Conservation (phyloP, 2,113 vertebrate species). For the Spea multiplicata region DNA sequence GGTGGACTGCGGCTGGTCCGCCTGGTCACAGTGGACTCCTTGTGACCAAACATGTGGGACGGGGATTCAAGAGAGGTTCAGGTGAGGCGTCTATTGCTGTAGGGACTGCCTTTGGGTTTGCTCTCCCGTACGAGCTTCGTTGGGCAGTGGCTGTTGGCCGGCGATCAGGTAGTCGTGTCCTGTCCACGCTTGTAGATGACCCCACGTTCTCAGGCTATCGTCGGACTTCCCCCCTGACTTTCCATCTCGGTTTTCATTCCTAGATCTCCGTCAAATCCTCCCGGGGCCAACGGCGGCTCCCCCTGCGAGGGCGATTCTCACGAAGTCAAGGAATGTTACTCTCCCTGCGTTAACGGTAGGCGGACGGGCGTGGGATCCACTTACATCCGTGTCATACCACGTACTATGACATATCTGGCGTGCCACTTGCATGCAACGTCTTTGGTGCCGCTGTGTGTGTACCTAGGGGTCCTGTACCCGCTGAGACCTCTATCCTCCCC, state of each 20-base stretch:
- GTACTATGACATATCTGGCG: too few relatives aligned
- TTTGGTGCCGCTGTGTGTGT: not conserved
- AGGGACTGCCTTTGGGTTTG: not conserved
- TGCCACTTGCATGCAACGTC: not conserved
- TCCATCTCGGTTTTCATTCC: not conserved
- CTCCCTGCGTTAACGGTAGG: constrained; percentile 67
- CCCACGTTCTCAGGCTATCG: too few relatives aligned
- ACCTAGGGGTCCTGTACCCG: not conserved
- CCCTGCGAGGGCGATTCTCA: constrained; percentile 71
- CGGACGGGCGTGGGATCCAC: not conserved
- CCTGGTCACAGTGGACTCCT: constrained; percentile 81
- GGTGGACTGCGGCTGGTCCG: constrained; percentile 77
- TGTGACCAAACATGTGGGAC: constrained; percentile 76
- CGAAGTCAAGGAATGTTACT: constrained; percentile 70
- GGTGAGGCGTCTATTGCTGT: constrained; percentile 56
- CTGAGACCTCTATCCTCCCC: not conserved
- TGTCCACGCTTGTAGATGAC: too few relatives aligned
- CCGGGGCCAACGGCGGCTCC: constrained; percentile 52
- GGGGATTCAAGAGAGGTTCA: constrained; percentile 77
- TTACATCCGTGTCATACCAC: not conserved
- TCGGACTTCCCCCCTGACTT: too few relatives aligned
- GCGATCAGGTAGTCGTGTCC: too few relatives aligned
- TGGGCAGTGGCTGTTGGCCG: too few relatives aligned
- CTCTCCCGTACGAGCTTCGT: too few relatives aligned
- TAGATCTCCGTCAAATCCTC: constrained; percentile 73